Base-by-base conservation (phyloP, 1,140 invertebrate genomes). In the Rhizoglyphus robini region DNA sequence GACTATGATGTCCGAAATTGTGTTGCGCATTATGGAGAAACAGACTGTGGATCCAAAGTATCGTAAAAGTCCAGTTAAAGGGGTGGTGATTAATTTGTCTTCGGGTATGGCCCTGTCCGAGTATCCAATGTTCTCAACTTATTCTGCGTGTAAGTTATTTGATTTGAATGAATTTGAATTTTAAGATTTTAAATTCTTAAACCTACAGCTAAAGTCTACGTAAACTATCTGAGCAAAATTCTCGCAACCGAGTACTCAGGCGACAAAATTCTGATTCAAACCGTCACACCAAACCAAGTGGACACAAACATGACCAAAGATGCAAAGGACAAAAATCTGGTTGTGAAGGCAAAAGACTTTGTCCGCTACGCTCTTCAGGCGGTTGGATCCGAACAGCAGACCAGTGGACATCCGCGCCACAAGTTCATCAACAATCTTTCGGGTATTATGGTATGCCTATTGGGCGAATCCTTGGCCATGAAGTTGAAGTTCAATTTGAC, bases 221-320 rank as follows among this genome's bases (percentile, higher is more conserved):
- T 51, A n/a, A 27, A 51, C 20, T 8, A 51, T 20, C 20, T 51
- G 49, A 20, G n/a, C 20, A n/a, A 27, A 51, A 20, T 23, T 8
- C 20, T 51, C 11, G 8, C 18, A 11, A 8, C 11, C 11, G 49
- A 51, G 25, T 51, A 51, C 20, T 8, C 75, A 18, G 80, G 81
- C 4, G 80, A 82, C 64, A 90, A 90, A 3, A 84, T 96, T 1
- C 83, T 84, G 63, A 66, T 78, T 31, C 77, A 96, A 78, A 87
- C 86, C 72, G 78, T 95, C 1, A 74, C 86, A 54, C 91, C 92
- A 0, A 89, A 87, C 25, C 90, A 87, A 70, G 90, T 96, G 0
- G 88, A 88, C 5, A 91, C 90, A 0, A 95, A 94, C 70, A 88
- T 96, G 49, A 20, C n/a, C 5, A 54, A 54, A 54, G 23, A 23